A percentile compares a stretch with the other conserved stretches of the same genome.
phyloP scores from a whole-genome alignment of 1,140 invertebrate genomes.

The Cardiocondyla obscurior region DNA sequence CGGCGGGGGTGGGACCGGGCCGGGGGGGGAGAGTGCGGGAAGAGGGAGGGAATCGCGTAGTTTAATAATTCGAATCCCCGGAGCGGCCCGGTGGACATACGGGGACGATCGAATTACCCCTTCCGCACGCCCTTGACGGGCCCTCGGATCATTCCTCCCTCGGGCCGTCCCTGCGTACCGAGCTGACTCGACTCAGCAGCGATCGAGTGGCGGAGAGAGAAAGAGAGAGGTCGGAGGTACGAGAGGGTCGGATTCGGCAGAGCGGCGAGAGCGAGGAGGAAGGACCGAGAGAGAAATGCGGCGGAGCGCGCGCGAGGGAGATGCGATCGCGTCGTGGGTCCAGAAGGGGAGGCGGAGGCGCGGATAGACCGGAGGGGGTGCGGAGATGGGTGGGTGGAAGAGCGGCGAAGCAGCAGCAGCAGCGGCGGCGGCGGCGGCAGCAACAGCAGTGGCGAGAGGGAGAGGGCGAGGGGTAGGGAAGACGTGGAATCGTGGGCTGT shows the following conservation, averaged over 20 bases:
- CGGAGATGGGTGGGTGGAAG: constrained; percentile 12
- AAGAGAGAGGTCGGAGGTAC: not conserved
- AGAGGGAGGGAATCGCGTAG: constrained; percentile 47
- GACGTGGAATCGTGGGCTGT: constrained; percentile 60
- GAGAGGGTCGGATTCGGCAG: constrained; percentile 47
- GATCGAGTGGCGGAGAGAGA: constrained; percentile 41
- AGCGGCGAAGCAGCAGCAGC: constrained; percentile 13
- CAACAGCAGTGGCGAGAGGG: not conserved
- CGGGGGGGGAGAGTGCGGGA: not conserved
- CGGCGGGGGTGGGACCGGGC: no score
- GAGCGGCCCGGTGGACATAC: constrained; percentile 24
- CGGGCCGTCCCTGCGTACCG: constrained; percentile 55
- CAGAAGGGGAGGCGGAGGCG: constrained; percentile 29
- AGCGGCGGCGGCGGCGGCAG: constrained; percentile 6
- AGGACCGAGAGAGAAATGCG: not conserved
- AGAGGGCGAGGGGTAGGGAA: constrained; percentile 27
- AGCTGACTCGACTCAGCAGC: constrained; percentile 55
- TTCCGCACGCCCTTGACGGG: constrained; percentile 42
- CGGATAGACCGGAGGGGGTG: constrained; percentile 8
- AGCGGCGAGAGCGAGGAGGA: constrained; percentile 23
- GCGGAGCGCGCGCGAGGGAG: constrained; percentile 28
- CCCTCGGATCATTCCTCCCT: constrained; percentile 33
- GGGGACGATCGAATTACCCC: constrained; percentile 48
- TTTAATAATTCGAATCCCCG: constrained; percentile 45
- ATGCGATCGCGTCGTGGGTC: constrained; percentile 1